A percentile compares a stretch with the other conserved stretches of the same genome.
phyloP scores from a whole-genome alignment of 2,797 vertebrate species.

The Sebastes cheni region DNA sequence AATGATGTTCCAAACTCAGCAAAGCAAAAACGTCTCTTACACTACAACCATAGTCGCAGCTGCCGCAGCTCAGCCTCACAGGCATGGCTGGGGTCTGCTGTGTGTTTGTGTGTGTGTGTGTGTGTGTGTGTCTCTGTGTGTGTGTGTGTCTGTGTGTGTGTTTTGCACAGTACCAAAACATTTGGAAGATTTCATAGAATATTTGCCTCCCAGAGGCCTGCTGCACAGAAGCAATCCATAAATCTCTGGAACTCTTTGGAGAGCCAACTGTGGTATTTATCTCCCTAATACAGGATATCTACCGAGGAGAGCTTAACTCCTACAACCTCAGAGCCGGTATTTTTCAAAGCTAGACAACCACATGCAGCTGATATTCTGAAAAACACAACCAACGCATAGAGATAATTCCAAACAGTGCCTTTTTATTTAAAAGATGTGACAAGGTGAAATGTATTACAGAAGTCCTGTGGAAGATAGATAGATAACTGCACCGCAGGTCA shows the following conservation, averaged over 20 bases:
- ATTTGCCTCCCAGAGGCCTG: constrained; percentile 55
- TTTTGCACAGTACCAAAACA: constrained; percentile 36
- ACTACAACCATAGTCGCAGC: constrained; percentile 50
- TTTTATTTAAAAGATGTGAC: constrained; percentile 27
- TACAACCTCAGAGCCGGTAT: constrained; percentile 46
- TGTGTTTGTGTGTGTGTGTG: neutral
- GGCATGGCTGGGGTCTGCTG: constrained; percentile 12
- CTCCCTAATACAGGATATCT: constrained; percentile 59
- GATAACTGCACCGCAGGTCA: neutral
- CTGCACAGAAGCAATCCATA: constrained; percentile 62
- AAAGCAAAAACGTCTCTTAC: constrained; percentile 37
- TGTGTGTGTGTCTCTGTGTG: neutral
- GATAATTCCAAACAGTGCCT: constrained; percentile 24
- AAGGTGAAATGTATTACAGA: neutral
- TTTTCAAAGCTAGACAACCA: constrained; percentile 39
- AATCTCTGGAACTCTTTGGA: constrained; percentile 57
- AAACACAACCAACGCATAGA: neutral
- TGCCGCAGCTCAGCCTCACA: constrained; percentile 53
- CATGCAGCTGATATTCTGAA: constrained; percentile 33
- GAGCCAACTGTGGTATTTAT: constrained; percentile 68
- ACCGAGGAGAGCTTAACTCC: constrained; percentile 45
- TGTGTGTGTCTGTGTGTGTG: constrained; percentile 8
- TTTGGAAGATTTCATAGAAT: constrained; percentile 52
- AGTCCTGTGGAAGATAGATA: neutral
- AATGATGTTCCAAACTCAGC: constrained; percentile 34